Percentiles rank a stretch among this genome's conserved stretches.
Evolutionary conservation across 2,113 vertebrate species (phyloP).

Genomic region (Chaenogobius annularis): DNA sequence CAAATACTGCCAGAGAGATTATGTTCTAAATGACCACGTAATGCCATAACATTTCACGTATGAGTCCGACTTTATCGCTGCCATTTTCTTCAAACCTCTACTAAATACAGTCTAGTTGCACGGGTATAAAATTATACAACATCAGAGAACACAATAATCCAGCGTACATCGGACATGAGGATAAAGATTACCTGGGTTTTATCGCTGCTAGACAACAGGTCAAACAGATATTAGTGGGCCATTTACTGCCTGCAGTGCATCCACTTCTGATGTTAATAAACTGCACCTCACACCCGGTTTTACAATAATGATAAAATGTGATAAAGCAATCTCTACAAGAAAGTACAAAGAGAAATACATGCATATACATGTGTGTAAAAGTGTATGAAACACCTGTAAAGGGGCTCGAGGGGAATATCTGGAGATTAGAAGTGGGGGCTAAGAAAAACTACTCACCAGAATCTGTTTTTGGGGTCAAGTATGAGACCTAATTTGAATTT

Average conservation of each 20-base stretch:
- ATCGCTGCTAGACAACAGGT: conserved; percentile 40
- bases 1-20: background rate
- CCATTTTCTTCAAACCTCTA: conserved; percentile 1
- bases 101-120: conserved; percentile 6
- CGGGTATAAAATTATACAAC: conserved; percentile 37
- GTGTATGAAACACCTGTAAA: background rate
- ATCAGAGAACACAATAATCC: conserved; percentile 4
- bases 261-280: conserved; percentile 36
- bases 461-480: background rate
- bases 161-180: conserved; percentile 14
- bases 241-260: conserved; percentile 9
- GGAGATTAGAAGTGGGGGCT: background rate
- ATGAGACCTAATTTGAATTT: background rate
- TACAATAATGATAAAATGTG: conserved; percentile 10
- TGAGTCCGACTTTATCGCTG: background rate
- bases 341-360: conserved; percentile 25
- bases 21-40: background rate
- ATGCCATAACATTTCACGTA: background rate
- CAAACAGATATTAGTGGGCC: conserved; percentile 32
- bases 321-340: conserved; percentile 21
- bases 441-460: background rate
- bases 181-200: conserved; percentile 34
- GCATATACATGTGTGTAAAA: background rate
- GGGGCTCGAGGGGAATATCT: background rate
- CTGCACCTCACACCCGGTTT: conserved; percentile 2